phyloP scores from a whole-genome alignment of 2,113 vertebrate species.

The Heptranchias perlo region DNA sequence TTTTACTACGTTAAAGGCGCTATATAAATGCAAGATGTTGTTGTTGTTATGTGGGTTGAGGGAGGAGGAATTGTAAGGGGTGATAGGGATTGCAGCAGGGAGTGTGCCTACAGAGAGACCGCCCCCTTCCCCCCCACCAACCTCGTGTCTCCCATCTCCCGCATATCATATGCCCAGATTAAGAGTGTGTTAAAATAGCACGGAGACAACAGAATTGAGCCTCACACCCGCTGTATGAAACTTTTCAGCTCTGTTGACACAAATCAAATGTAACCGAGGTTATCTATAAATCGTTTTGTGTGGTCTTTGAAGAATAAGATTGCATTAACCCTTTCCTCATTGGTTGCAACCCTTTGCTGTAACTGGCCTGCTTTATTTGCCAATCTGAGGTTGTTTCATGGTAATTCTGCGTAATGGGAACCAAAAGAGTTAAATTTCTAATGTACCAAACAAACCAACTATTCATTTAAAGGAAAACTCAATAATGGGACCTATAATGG shows the following conservation, averaged over 20 bases:
- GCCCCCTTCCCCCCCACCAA: too few relatives aligned
- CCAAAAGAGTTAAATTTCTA: not conserved
- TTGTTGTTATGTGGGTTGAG: too few relatives aligned
- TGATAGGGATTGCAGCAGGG: not conserved
- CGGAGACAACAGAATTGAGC: not conserved
- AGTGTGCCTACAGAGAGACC: not conserved
- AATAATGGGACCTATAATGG: too few relatives aligned
- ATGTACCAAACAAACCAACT: slow-evolving; percentile 19
- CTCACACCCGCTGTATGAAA: not conserved
- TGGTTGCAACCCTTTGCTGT: not conserved
- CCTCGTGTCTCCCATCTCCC: not conserved
- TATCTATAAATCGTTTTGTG: not conserved
- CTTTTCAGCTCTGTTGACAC: not conserved
- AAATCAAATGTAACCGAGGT: not conserved
- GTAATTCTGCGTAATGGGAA: not conserved
- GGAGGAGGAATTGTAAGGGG: not conserved
- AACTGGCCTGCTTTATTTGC: too few relatives aligned
- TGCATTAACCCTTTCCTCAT: not conserved
- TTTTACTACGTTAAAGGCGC: too few relatives aligned
- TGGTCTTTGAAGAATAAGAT: not conserved
- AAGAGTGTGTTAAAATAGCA: not conserved
- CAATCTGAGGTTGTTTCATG: not conserved
- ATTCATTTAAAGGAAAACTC: slow-evolving; percentile 28
- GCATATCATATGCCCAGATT: not conserved
- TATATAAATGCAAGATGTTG: too few relatives aligned